phyloP scores from a whole-genome alignment of 1,140 invertebrate species.

The Tetragonula clypearis region DNA sequence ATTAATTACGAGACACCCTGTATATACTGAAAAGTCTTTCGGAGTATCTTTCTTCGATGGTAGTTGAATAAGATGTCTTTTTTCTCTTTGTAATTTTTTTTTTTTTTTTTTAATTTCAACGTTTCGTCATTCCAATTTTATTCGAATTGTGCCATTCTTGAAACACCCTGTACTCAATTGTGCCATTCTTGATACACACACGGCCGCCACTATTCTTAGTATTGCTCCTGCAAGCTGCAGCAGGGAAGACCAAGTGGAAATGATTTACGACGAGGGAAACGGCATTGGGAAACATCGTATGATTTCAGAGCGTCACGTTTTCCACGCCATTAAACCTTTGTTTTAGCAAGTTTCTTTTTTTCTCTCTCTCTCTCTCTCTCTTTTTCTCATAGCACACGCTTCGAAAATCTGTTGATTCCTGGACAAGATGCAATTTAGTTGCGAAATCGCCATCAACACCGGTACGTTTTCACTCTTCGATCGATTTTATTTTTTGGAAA shows the following conservation, averaged over 20 bases:
- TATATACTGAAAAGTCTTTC: no score
- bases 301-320: neutral
- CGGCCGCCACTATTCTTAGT: neutral
- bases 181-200: neutral
- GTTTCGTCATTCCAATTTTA: no score
- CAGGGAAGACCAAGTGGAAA: neutral
- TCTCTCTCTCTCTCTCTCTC: no score
- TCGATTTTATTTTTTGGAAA: neutral
- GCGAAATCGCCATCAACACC: neutral
- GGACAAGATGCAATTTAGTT: neutral
- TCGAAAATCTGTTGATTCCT: neutral
- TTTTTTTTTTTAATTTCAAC: no score
- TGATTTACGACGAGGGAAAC: conserved; percentile 1
- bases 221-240: neutral
- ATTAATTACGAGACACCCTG: no score
- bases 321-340: neutral
- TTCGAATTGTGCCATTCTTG: no score
- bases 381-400: neutral
- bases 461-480: no score
- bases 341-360: neutral
- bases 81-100: no score
- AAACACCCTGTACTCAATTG: neutral
- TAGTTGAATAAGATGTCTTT: no score
- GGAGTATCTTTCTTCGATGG: no score
- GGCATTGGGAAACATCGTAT: neutral